phyloP scores from a whole-genome alignment of 2,888 invertebrate species.

The Rhamphomyia laevipes region DNA sequence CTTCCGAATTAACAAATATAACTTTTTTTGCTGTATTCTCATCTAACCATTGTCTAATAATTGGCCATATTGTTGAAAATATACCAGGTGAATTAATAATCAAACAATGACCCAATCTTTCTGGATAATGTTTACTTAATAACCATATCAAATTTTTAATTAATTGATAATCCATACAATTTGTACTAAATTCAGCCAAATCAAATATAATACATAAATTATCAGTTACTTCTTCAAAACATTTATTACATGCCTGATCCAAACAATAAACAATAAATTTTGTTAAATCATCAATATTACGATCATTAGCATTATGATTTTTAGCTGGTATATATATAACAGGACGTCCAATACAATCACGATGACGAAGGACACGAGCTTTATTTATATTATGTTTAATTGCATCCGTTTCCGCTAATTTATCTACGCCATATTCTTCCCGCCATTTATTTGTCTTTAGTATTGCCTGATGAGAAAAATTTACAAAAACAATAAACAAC shows the following conservation, averaged over 20 bases:
- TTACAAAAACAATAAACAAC: neutral
- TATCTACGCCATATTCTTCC: conserved; percentile 54
- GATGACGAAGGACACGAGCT: conserved; percentile 56
- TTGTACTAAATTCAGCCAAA: conserved; percentile 54
- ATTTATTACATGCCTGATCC: conserved; percentile 64
- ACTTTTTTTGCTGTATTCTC: conserved; percentile 69
- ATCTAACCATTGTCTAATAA: conserved; percentile 65
- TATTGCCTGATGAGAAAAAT: conserved; percentile 45
- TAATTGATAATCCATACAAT: conserved; percentile 71
- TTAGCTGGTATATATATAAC: conserved; percentile 45
- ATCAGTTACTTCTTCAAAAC: conserved; percentile 68
- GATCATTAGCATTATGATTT: conserved; percentile 55
- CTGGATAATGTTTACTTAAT: conserved; percentile 64
- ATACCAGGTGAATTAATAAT: conserved; percentile 62
- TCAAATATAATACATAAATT: conserved; percentile 72
- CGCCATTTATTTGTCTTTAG: conserved; percentile 73
- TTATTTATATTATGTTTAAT: conserved; percentile 51
- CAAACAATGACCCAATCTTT: conserved; percentile 62
- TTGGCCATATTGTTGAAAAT: conserved; percentile 67
- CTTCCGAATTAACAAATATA: conserved; percentile 55
- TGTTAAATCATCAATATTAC: conserved; percentile 64
- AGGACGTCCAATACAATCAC: conserved; percentile 61
- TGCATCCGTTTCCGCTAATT: conserved; percentile 41
- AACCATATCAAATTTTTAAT: conserved; percentile 70
- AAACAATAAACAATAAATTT: conserved; percentile 67